Percentiles rank a stretch among this genome's conserved stretches.
These are phyloP conservation scores for Trichosurus vulpecula DNA, from an alignment of 2,797 vertebrate species.

Conservation along the genomic window DNA sequence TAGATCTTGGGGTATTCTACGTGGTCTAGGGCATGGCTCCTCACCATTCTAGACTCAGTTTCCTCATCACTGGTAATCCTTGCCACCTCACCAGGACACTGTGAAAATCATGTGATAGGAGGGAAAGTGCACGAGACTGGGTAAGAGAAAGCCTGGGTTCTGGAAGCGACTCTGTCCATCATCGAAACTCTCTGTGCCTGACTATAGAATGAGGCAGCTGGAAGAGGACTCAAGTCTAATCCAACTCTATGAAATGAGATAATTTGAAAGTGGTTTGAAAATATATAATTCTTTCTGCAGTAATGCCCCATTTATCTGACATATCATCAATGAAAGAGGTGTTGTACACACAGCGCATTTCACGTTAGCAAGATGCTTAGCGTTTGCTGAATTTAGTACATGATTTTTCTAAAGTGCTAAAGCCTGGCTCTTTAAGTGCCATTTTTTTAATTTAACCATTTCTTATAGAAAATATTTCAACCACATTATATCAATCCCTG, in stretches of 20 bases:
- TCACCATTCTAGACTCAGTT: not conserved
- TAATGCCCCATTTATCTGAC: not conserved
- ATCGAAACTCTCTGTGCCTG: slow-evolving; percentile 27
- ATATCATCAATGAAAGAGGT: slow-evolving; percentile 43
- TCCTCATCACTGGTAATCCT: not conserved
- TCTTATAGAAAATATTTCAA: slow-evolving; percentile 66
- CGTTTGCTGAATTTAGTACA: not conserved
- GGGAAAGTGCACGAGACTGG: slow-evolving; percentile 8
- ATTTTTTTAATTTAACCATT: slow-evolving; percentile 66
- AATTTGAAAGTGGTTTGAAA: not conserved
- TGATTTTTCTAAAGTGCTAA: slow-evolving; percentile 55
- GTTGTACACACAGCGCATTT: slow-evolving; percentile 54
- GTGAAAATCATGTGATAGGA: not conserved
- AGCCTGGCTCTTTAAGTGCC: slow-evolving; percentile 21
- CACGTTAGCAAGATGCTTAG: slow-evolving; percentile 71
- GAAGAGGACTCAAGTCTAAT: not conserved
- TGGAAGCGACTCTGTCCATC: not conserved
- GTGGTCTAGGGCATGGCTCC: not conserved
- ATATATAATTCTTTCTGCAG: not conserved
- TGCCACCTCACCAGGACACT: not conserved
- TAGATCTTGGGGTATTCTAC: not conserved
- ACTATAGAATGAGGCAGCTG: not conserved
- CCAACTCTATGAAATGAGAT: not conserved
- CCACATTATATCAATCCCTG: slow-evolving; percentile 54
- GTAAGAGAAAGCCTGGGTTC: not conserved